A percentile compares a stretch with the other conserved stretches of the same genome.
These are phyloP conservation scores for Enteromius argenteus DNA, from an alignment of 2,797 vertebrate genomes.

Conservation along the genomic window DNA sequence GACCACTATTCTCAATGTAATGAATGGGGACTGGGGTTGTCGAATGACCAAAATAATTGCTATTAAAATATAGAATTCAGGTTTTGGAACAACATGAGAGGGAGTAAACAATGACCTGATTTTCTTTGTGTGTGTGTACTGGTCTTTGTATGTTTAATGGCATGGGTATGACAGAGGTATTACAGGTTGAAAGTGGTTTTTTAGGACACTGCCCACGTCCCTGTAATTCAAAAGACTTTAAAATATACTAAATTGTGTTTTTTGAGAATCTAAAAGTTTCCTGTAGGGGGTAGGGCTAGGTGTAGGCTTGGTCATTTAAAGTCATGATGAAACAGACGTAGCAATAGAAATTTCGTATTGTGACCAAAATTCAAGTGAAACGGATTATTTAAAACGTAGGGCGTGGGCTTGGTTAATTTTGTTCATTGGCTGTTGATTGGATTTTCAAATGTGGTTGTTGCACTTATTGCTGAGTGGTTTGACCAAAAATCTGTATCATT, in stretches of 20 bases:
- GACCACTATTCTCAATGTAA: background rate
- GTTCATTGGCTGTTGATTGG: conserved; percentile 7
- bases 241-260: no score
- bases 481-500: background rate
- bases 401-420: background rate
- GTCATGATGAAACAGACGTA: background rate
- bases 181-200: no score
- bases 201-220: no score
- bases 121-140: background rate
- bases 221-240: no score
- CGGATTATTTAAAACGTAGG: background rate
- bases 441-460: background rate
- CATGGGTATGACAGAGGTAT: no score
- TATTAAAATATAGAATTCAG: background rate
- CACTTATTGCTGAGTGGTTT: background rate
- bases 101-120: background rate
- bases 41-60: background rate
- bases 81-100: background rate
- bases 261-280: no score
- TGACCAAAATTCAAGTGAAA: background rate
- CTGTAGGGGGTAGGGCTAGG: no score
- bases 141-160: no score
- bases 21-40: background rate
- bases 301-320: background rate
- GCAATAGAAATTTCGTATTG: background rate